phyloP scores from a whole-genome alignment of 2,797 vertebrate species.

The Halcyon smyrnensis region DNA sequence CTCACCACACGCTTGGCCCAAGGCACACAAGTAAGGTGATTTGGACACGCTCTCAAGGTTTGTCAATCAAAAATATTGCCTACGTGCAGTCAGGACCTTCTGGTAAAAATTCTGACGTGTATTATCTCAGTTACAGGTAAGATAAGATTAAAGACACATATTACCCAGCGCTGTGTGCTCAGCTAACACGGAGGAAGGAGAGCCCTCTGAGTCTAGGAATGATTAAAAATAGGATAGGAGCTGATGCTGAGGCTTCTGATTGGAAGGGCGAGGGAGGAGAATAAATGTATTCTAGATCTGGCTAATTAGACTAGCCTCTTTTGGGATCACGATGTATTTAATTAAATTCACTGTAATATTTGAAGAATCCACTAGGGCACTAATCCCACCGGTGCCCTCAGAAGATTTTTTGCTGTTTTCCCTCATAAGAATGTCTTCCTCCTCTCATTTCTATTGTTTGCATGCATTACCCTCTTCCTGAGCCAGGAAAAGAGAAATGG shows the following conservation, averaged over 20 bases:
- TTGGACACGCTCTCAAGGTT: neutral
- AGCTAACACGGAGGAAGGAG: conserved; percentile 15
- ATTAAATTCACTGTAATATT: conserved; percentile 83
- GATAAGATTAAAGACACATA: conserved; percentile 70
- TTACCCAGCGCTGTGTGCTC: conserved; percentile 48
- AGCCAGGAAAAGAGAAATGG: neutral
- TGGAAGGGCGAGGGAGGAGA: conserved; percentile 64
- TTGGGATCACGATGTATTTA: conserved; percentile 80
- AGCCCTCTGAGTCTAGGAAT: conserved; percentile 63
- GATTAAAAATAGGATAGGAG: conserved; percentile 66
- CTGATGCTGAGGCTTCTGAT: conserved; percentile 74
- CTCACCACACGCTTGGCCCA: neutral
- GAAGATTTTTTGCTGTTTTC: conserved; percentile 57
- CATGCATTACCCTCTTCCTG: neutral
- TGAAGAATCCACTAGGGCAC: conserved; percentile 78
- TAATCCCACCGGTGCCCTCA: conserved; percentile 75
- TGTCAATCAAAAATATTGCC: conserved; percentile 62
- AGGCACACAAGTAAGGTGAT: neutral
- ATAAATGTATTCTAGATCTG: conserved; percentile 80
- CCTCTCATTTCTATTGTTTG: conserved; percentile 50
- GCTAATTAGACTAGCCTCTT: conserved; percentile 82
- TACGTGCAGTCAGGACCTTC: conserved; percentile 22
- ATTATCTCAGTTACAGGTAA: conserved; percentile 67
- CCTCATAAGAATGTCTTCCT: conserved; percentile 52
- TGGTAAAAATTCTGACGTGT: conserved; percentile 7